phyloP scores from a whole-genome alignment of 2,113 vertebrate species.

The Eretmochelys imbricata region DNA sequence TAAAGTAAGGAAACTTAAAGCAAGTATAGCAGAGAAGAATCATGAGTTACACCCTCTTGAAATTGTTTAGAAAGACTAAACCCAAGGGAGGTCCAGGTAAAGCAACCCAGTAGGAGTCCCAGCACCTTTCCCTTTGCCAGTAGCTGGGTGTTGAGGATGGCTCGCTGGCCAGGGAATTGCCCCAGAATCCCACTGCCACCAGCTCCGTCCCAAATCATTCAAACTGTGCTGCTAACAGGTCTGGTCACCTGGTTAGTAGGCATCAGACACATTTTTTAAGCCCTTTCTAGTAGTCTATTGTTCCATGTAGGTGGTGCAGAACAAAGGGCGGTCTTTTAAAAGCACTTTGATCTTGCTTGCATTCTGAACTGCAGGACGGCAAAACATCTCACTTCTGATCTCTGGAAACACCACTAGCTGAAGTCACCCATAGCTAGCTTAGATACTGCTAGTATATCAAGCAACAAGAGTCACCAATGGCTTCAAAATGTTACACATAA shows the following conservation, averaged over 20 bases:
- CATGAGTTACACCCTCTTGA: not conserved
- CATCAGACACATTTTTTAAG: slow-evolving; percentile 21
- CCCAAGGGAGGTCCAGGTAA: not conserved
- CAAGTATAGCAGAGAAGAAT: not conserved
- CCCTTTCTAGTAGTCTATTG: not conserved
- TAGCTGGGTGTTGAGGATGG: not conserved
- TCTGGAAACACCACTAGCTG: not conserved
- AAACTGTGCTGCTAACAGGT: not conserved
- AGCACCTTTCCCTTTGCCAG: not conserved
- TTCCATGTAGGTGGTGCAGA: slow-evolving; percentile 35
- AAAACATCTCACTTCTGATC: not conserved
- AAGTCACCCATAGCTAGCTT: not conserved
- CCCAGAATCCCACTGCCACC: not conserved
- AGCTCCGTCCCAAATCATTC: not conserved
- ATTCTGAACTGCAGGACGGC: not conserved
- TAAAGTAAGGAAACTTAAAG: not conserved
- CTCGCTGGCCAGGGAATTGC: not conserved
- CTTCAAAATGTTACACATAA: not conserved
- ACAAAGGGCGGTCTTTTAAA: not conserved
- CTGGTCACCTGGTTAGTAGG: not conserved
- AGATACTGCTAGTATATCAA: not conserved
- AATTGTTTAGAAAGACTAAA: not conserved
- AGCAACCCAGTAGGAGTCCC: not conserved
- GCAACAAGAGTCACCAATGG: not conserved
- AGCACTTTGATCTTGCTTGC: slow-evolving; percentile 19